phyloP scores from a whole-genome alignment of 2,888 invertebrate species.

The Rhodophaea formosa region DNA sequence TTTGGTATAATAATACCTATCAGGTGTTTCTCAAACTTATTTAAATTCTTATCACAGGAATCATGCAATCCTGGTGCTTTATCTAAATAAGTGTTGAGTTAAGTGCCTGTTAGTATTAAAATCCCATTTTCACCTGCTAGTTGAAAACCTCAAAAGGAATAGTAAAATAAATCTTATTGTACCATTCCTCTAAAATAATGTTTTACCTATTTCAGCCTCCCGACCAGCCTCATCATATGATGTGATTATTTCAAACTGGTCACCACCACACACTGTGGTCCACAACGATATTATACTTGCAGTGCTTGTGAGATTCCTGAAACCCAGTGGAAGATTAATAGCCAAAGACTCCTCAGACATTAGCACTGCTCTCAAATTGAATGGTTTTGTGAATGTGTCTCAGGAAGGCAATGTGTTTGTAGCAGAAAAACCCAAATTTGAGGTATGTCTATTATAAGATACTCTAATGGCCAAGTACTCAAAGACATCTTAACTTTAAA shows the following conservation, averaged over 20 bases:
- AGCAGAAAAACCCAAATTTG: conserved; percentile 86
- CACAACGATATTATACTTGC: conserved; percentile 74
- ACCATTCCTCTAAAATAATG: too few relatives aligned
- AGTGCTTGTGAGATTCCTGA: conserved; percentile 81
- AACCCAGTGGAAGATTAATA: conserved; percentile 82
- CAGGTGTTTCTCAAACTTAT: too few relatives aligned
- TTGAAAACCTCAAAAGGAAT: too few relatives aligned
- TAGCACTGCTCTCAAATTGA: conserved; percentile 80
- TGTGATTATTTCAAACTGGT: conserved; percentile 79
- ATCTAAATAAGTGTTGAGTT: too few relatives aligned
- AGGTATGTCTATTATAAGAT: conserved; percentile 55
- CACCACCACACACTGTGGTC: conserved; percentile 61
- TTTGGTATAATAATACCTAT: too few relatives aligned
- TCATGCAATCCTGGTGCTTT: too few relatives aligned
- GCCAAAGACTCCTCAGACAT: conserved; percentile 71
- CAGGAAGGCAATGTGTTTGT: conserved; percentile 53
- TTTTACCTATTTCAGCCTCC: conserved; percentile 69
- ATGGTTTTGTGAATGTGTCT: conserved; percentile 82
- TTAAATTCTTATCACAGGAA: too few relatives aligned
- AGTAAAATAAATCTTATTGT: too few relatives aligned
- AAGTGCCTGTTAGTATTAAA: too few relatives aligned
- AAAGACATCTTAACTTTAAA: too few relatives aligned
- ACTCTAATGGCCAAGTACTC: too few relatives aligned
- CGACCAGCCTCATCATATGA: conserved; percentile 82
- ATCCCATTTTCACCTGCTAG: too few relatives aligned